Conservation (phyloP, 1,140 invertebrate genomes). For the Heliothis subflexa region DNA sequence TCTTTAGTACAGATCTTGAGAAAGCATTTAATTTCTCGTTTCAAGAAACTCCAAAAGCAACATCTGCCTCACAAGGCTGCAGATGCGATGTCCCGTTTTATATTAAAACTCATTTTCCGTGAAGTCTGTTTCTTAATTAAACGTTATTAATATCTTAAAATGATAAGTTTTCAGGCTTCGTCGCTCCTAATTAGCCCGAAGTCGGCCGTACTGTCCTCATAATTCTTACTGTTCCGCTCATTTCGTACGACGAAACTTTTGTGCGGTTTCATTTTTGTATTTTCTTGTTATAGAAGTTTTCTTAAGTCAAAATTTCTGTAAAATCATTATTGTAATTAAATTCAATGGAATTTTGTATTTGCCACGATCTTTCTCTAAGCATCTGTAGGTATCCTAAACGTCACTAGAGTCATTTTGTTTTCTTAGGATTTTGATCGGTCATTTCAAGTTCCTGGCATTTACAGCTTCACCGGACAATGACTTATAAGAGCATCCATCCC, state of each 20-base stretch:
- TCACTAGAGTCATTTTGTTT: no score
- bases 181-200: conserved; percentile 41
- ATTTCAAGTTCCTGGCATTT: not conserved
- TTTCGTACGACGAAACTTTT: conserved; percentile 33
- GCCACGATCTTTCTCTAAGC: no score
- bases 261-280: conserved; percentile 39
- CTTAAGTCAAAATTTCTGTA: conserved; percentile 6
- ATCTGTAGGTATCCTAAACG: no score
- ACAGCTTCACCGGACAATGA: not conserved
- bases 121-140: conserved; percentile 46
- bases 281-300: conserved; percentile 33
- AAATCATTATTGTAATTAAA: not conserved
- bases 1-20: not conserved
- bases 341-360: no score
- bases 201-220: conserved; percentile 35
- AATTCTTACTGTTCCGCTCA: conserved; percentile 37
- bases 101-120: conserved; percentile 41
- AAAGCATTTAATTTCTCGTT: not conserved
- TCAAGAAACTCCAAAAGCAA: not conserved
- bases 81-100: conserved; percentile 26
- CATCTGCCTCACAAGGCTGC: conserved; percentile 13
- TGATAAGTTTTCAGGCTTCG: conserved; percentile 47
- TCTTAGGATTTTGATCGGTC: not conserved
- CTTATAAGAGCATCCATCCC: not conserved
- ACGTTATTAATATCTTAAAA: conserved; percentile 49